Percentiles rank a stretch among this genome's conserved stretches.
Evolutionary conservation across 2,888 invertebrate species (phyloP).

Genomic region (Stenurella melanura): DNA sequence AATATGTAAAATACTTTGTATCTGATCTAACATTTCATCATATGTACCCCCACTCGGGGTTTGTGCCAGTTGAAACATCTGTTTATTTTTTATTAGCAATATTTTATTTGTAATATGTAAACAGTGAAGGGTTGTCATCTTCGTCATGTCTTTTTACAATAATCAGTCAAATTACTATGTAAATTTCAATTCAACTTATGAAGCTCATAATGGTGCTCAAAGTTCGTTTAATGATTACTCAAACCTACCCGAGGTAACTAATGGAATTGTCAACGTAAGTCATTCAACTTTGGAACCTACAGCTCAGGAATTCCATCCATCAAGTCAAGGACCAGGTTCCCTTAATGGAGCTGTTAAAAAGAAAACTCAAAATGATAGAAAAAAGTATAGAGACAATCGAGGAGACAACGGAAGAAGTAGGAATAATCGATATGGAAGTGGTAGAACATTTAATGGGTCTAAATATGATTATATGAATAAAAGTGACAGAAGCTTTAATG

Average conservation of each 20-base stretch:
- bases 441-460: slow-evolving; percentile 53
- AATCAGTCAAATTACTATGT: slow-evolving; percentile 32
- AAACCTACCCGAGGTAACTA: slow-evolving; percentile 1
- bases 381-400: slow-evolving; percentile 24
- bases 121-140: slow-evolving; percentile 7
- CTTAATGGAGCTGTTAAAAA: slow-evolving; percentile 54
- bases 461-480: slow-evolving; percentile 42
- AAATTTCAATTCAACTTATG: slow-evolving; percentile 25
- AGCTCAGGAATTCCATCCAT: slow-evolving; percentile 57
- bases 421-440: slow-evolving; percentile 52
- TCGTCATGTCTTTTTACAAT: slow-evolving; percentile 43
- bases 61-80: slow-evolving; percentile 3
- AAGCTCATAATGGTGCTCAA: slow-evolving; percentile 33
- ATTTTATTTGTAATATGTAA: neutral
- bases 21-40: neutral
- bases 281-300: slow-evolving; percentile 54
- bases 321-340: slow-evolving; percentile 33
- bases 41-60: slow-evolving; percentile 8
- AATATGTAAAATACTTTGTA: neutral
- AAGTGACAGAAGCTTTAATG: slow-evolving; percentile 31
- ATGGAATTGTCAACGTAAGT: slow-evolving; percentile 37
- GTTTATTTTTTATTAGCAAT: neutral
- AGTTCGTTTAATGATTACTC: slow-evolving; percentile 21
- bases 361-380: slow-evolving; percentile 45
- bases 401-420: slow-evolving; percentile 44